Evolutionary conservation across 2,113 vertebrate genomes (phyloP), one percentile per base, ranked within the genome.

Genomic region (Rafetus swinhoei): DNA sequence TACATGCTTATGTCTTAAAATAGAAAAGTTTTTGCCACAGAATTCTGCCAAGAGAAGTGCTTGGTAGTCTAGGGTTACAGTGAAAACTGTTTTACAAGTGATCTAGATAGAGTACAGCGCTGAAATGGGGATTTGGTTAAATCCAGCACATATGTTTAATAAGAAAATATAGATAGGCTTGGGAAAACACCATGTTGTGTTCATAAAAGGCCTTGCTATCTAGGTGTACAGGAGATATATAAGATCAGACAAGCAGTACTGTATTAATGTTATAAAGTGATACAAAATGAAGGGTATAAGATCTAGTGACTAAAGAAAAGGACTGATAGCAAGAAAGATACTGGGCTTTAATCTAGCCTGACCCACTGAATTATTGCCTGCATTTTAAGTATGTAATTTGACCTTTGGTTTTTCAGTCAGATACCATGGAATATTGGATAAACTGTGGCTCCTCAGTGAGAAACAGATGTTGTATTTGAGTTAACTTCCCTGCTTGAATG

Each of bases 1-100:
- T 19, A 27, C 27, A 22, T 74, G 59, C 35, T 16, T 89, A 94
- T 88, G 16, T 89, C 22, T 29, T 19, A 92, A 93, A 74, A 82
- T 39, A 82, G 45, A 19, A 88, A n/a, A 81, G 55, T 84, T 93
- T 91, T 82, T 97, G 81, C 83, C 65, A 25, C 45, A 84, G 84
- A 95, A 79, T 85, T 90, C 92, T 87, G 82, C 88, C 92, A 93
- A 94, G 32, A 91, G 10, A 62, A 84, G 52, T 80, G 80, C 59
- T 91, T 91, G 65, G 90, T 96, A 86, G 87, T 93, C 72, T 77
- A 97, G 55, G 90, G 88, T 95, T 90, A 84, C 89, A 95, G 93
- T 65, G 87, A 93, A 91, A 91, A 79, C 35, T 87, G 35, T 88
- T 93, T 62, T 89, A 79, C 81, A 95, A 82, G 94, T 92, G 88